Percentiles rank a stretch among this genome's conserved stretches.
Evolutionary conservation across 2,797 vertebrate genomes (phyloP).

Genomic region (Antrozous pallidus): DNA sequence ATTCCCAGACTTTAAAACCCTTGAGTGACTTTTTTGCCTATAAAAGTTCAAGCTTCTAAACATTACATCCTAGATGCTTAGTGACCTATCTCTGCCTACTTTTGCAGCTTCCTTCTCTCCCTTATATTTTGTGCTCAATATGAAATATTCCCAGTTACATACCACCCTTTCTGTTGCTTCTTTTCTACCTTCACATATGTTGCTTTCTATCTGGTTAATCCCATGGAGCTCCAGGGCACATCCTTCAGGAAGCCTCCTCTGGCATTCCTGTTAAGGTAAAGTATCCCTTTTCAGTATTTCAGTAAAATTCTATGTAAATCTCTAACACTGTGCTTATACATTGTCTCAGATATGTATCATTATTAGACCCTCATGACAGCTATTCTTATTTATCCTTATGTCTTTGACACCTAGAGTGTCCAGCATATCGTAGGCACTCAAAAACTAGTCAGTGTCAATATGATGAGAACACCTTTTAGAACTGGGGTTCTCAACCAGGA

Average conservation of each 20-base stretch:
- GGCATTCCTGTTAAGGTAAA: background rate
- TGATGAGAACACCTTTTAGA: background rate
- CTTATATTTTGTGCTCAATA: conserved; percentile 17
- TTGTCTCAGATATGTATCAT: background rate
- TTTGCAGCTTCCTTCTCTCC: background rate
- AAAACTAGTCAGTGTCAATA: background rate
- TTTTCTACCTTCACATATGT: background rate
- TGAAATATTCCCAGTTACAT: background rate
- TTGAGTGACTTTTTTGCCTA: background rate
- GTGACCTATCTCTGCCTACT: background rate
- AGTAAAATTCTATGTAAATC: background rate
- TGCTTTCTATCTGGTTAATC: conserved; percentile 1
- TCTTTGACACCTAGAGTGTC: background rate
- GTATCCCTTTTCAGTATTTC: background rate
- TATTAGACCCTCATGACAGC: background rate
- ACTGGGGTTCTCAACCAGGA: background rate
- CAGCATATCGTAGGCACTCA: background rate
- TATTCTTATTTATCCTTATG: background rate
- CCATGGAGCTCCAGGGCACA: background rate
- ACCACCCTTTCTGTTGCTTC: background rate
- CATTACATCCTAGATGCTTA: background rate
- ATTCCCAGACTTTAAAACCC: background rate
- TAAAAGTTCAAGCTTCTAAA: background rate
- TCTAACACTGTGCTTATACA: background rate
- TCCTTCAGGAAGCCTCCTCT: background rate